These are phyloP conservation scores for Todiramphus saurophagus DNA, from an alignment of 2,113 vertebrate genomes.

Conservation along the genomic window DNA sequence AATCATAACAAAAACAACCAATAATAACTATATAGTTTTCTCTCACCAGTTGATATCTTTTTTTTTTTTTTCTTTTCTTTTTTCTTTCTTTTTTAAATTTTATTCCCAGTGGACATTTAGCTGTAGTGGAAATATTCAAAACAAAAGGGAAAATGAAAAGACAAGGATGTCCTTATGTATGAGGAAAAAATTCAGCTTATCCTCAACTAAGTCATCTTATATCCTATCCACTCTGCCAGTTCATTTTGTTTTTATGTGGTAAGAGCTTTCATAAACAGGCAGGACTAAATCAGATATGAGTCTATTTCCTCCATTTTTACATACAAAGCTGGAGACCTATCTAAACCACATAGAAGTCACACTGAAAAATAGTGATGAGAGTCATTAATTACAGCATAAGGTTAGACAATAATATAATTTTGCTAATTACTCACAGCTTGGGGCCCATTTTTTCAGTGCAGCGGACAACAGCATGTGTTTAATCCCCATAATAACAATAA, in stretches of 20 bases:
- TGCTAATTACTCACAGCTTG: conserved; percentile 78
- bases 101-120: neutral
- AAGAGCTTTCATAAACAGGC: neutral
- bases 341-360: neutral
- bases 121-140: neutral
- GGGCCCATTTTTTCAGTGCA: conserved; percentile 64
- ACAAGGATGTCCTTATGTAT: neutral
- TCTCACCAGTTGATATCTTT: neutral
- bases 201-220: neutral
- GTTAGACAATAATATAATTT: conserved; percentile 72
- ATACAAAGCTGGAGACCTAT: neutral
- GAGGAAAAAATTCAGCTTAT: neutral
- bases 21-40: conserved; percentile 20
- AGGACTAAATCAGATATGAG: neutral
- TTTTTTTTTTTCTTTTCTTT: neutral
- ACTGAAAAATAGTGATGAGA: conserved; percentile 25
- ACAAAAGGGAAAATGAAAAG: neutral
- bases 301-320: conserved; percentile 2
- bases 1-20: conserved; percentile 11
- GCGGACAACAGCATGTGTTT: conserved; percentile 66
- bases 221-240: neutral
- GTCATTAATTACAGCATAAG: conserved; percentile 64
- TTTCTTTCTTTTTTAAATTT: too few relatives aligned
- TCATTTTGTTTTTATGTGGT: neutral
- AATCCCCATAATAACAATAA: conserved; percentile 76